These are phyloP conservation scores for Empis stercorea DNA, from an alignment of 2,888 invertebrate genomes.

Conservation along the genomic window DNA sequence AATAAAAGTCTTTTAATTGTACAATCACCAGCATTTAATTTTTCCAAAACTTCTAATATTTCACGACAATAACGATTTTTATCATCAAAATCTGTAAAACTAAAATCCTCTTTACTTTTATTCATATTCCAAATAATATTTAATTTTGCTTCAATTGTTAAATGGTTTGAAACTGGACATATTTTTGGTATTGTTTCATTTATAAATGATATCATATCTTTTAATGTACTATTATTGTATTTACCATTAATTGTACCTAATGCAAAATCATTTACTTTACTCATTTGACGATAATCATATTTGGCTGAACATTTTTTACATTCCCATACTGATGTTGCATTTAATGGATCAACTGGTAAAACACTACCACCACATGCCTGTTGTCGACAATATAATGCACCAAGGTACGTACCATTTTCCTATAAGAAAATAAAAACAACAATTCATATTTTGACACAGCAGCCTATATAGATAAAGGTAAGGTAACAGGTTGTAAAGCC, in stretches of 20 bases:
- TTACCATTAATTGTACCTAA: constrained; percentile 32
- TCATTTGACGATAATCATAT: constrained; percentile 28
- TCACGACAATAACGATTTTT: constrained; percentile 32
- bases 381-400: constrained; percentile 38
- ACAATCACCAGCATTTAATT: constrained; percentile 33
- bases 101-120: constrained; percentile 22
- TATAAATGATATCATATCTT: constrained; percentile 32
- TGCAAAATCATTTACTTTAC: constrained; percentile 31
- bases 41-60: constrained; percentile 28
- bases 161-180: constrained; percentile 32
- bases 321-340: constrained; percentile 47
- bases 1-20: constrained; percentile 23
- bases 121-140: constrained; percentile 35
- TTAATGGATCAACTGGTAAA: constrained; percentile 47
- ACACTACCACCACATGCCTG: constrained; percentile 29
- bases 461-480: no score
- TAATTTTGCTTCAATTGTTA: constrained; percentile 33
- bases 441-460: constrained; percentile 36
- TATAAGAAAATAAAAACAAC: constrained; percentile 26
- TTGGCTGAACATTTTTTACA: constrained; percentile 46
- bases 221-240: constrained; percentile 26
- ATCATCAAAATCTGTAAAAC: constrained; percentile 24
- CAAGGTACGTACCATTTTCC: constrained; percentile 33
- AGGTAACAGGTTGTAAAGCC: no score
- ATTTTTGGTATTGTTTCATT: constrained; percentile 31